A percentile compares a stretch with the other conserved stretches of the same genome.
phyloP scores from a whole-genome alignment of 2,888 invertebrate genomes.

The Salticus scenicus region DNA sequence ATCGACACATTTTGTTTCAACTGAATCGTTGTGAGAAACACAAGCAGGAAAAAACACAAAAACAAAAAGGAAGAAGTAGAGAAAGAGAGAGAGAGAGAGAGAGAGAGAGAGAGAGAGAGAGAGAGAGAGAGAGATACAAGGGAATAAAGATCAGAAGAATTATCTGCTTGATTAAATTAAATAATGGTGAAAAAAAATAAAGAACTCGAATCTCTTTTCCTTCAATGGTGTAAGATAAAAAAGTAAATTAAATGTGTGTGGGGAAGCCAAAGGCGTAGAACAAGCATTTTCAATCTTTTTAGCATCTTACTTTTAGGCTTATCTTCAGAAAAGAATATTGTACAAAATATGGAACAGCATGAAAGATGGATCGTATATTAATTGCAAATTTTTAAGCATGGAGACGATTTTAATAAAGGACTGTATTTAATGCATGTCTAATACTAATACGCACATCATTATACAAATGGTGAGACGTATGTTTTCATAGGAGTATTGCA shows the following conservation, averaged over 20 bases:
- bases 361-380: neutral
- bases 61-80: neutral
- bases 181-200: slow-evolving; percentile 49
- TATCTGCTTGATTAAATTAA: slow-evolving; percentile 64
- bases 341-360: neutral
- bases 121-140: neutral
- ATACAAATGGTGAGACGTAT: too few relatives aligned
- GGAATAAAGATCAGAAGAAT: neutral
- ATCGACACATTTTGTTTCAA: slow-evolving; percentile 24
- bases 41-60: neutral
- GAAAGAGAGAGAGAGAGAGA: neutral
- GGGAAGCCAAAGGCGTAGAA: slow-evolving; percentile 40
- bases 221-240: slow-evolving; percentile 13
- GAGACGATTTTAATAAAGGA: too few relatives aligned
- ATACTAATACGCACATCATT: too few relatives aligned
- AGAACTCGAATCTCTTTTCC: slow-evolving; percentile 19
- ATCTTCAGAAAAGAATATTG: slow-evolving; percentile 41
- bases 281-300: slow-evolving; percentile 52
- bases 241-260: slow-evolving; percentile 41
- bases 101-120: neutral
- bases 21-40: neutral
- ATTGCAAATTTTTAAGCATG: neutral
- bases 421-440: too few relatives aligned
- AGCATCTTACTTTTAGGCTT: slow-evolving; percentile 48
- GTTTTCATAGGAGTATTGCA: too few relatives aligned